A percentile compares a stretch with the other conserved stretches of the same genome.
These are phyloP conservation scores for Chaetodon auriga DNA, from an alignment of 2,113 vertebrate species.

Conservation along the genomic window DNA sequence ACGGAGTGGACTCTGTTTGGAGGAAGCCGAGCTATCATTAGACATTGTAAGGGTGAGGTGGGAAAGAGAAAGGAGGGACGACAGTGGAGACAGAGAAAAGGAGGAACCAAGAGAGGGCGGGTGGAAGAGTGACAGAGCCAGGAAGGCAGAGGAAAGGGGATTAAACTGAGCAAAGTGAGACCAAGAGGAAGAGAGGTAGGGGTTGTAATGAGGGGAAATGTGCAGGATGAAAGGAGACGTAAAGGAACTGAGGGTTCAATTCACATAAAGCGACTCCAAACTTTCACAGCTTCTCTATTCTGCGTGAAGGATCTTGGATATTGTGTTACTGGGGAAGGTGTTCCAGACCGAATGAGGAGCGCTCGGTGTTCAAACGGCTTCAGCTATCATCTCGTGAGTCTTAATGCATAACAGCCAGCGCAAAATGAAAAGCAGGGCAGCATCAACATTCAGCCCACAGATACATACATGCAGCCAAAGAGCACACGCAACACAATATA, in stretches of 20 bases:
- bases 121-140: slow-evolving; percentile 9
- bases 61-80: neutral
- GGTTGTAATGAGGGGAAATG: slow-evolving; percentile 10
- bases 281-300: slow-evolving; percentile 1
- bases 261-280: neutral
- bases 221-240: slow-evolving; percentile 19
- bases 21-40: slow-evolving; percentile 60
- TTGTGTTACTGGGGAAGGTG: neutral
- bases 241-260: slow-evolving; percentile 5
- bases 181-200: neutral
- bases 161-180: neutral
- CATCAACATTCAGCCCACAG: neutral
- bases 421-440: too few species aligned
- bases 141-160: neutral
- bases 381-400: neutral
- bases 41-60: slow-evolving; percentile 18
- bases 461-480: slow-evolving; percentile 7
- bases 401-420: neutral
- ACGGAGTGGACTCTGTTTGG: slow-evolving; percentile 50
- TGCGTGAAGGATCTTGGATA: slow-evolving; percentile 21
- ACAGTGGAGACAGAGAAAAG: slow-evolving; percentile 8
- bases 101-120: neutral
- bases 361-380: slow-evolving; percentile 11
- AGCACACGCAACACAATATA: neutral
- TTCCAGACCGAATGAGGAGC: neutral